Conservation (phyloP, 2,113 vertebrate species). For the Columbina picui region DNA sequence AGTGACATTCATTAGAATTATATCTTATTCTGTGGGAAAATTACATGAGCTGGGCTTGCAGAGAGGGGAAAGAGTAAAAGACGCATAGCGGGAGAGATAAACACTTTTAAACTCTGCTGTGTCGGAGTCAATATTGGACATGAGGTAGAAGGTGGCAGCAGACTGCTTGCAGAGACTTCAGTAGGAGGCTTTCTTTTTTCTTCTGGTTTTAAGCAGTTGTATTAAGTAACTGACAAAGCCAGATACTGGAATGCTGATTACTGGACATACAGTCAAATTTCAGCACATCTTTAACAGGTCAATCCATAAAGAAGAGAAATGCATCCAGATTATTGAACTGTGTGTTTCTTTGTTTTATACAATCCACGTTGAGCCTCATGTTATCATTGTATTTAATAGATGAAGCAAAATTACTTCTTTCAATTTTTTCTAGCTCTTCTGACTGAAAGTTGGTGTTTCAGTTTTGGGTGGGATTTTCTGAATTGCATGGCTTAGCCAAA, state of each 20-base stretch:
- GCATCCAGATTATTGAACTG: neutral
- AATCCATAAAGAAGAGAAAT: neutral
- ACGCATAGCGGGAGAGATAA: too few relatives aligned
- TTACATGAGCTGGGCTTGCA: accelerated
- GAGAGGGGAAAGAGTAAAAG: too few relatives aligned
- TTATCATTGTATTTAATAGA: neutral
- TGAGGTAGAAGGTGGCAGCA: neutral
- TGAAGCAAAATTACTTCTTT: neutral
- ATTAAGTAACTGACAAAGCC: neutral
- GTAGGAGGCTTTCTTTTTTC: neutral
- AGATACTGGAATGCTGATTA: neutral
- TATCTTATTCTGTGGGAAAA: neutral
- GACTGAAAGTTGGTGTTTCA: neutral
- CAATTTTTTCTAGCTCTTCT: neutral
- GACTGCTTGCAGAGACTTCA: neutral
- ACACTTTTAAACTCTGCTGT: neutral
- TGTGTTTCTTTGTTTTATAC: neutral
- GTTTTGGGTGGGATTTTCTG: neutral
- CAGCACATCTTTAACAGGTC: neutral
- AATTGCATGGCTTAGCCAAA: neutral
- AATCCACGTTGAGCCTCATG: neutral
- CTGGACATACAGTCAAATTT: neutral
- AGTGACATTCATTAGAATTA: neutral
- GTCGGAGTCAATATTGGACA: accelerated
- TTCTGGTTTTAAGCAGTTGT: neutral